Evolutionary conservation across 1,140 invertebrate genomes (phyloP).

Genomic region (Hetaerina americana): DNA sequence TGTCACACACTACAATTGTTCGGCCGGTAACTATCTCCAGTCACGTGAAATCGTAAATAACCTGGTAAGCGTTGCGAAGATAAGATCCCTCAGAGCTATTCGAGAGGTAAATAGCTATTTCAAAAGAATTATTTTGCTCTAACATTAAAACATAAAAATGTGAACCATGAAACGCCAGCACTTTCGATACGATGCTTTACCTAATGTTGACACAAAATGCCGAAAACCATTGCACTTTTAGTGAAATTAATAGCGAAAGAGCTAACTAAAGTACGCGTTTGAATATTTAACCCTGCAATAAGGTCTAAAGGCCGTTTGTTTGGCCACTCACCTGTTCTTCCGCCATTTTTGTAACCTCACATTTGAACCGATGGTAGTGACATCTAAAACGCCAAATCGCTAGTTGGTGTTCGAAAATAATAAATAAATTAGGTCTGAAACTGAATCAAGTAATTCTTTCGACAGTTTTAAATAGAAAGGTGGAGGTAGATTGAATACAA

Average conservation of each 20-base stretch:
- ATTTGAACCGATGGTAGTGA: conserved; percentile 23
- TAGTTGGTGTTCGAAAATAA: too few relatives aligned
- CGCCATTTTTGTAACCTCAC: conserved; percentile 40
- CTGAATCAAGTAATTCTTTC: too few relatives aligned
- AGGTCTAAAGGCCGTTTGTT: conserved; percentile 19
- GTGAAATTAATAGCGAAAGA: not conserved
- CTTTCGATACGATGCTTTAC: conserved; percentile 6
- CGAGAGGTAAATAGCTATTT: too few relatives aligned
- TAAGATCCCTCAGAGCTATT: too few relatives aligned
- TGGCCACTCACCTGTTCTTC: conserved; percentile 42
- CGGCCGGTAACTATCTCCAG: too few relatives aligned
- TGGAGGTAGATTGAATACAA: too few relatives aligned
- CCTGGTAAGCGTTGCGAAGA: too few relatives aligned
- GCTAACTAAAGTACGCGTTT: conserved; percentile 11
- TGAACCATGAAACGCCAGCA: conserved; percentile 11
- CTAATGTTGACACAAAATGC: conserved; percentile 5
- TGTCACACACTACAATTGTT: too few relatives aligned
- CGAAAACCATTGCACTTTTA: too few relatives aligned
- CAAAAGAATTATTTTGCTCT: not conserved
- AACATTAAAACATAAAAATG: conserved; percentile 5
- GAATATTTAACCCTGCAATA: not conserved
- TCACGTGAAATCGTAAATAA: too few relatives aligned
- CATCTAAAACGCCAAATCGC: conserved; percentile 8
- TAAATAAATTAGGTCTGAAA: too few relatives aligned
- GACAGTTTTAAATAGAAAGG: too few relatives aligned